Percentiles rank a stretch among this genome's conserved stretches.
phyloP scores from a whole-genome alignment of 2,888 invertebrate species.

The Rhingia rostrata region DNA sequence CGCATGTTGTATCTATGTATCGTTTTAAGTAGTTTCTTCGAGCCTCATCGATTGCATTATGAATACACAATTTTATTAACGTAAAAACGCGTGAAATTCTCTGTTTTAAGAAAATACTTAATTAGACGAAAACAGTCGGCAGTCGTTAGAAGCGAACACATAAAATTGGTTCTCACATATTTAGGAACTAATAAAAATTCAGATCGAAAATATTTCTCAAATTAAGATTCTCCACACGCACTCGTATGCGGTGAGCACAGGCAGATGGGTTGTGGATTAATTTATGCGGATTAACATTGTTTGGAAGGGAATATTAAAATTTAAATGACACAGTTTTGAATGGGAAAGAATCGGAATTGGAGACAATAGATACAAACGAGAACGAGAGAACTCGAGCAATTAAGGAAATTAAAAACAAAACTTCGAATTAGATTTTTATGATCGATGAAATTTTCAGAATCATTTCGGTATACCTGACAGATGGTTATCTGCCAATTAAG shows the following conservation, averaged over 20 bases:
- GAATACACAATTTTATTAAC: slow-evolving; percentile 35
- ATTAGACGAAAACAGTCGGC: not conserved
- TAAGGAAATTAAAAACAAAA: slow-evolving; percentile 13
- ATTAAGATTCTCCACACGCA: slow-evolving; percentile 39
- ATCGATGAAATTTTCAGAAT: slow-evolving; percentile 40
- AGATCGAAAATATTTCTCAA: slow-evolving; percentile 10
- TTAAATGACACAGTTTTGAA: slow-evolving; percentile 20
- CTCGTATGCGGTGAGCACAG: not conserved
- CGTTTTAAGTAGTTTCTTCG: not conserved
- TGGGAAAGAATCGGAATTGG: not conserved
- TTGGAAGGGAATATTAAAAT: slow-evolving; percentile 1
- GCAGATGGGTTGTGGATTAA: slow-evolving; percentile 16
- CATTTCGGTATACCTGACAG: slow-evolving; percentile 18
- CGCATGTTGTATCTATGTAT: slow-evolving; percentile 11
- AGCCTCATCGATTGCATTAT: slow-evolving; percentile 39
- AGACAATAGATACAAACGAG: slow-evolving; percentile 30
- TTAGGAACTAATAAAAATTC: slow-evolving; percentile 16
- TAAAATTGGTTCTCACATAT: not conserved
- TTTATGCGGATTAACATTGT: slow-evolving; percentile 34
- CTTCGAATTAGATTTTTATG: slow-evolving; percentile 37
- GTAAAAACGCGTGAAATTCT: slow-evolving; percentile 20
- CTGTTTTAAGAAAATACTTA: slow-evolving; percentile 3
- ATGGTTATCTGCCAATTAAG: slow-evolving; percentile 66
- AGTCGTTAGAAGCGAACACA: not conserved
- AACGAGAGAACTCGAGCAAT: slow-evolving; percentile 32